Conservation (phyloP, 2,888 invertebrate species). For the Odontocerum albicorne region DNA sequence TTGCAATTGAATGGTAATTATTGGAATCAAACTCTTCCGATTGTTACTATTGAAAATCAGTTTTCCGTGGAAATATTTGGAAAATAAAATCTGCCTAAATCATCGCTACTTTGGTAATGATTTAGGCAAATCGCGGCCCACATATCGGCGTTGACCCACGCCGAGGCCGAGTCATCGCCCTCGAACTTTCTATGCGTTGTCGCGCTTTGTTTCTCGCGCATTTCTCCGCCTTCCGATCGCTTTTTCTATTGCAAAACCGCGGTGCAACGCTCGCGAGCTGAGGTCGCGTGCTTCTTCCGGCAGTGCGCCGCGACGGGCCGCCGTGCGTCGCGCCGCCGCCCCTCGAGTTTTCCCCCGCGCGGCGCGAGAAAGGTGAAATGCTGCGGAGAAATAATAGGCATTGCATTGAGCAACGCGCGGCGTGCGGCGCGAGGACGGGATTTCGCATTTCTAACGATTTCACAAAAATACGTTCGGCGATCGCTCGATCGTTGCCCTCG, state of each 20-base stretch:
- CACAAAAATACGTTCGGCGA: slow-evolving; percentile 23
- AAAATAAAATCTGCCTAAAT: too few species aligned
- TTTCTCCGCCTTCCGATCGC: background rate
- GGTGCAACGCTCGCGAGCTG: slow-evolving; percentile 40
- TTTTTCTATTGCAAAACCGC: slow-evolving; percentile 54
- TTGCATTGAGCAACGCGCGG: slow-evolving; percentile 49
- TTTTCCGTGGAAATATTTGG: too few species aligned
- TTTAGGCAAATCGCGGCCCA: too few species aligned
- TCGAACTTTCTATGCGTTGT: slow-evolving; percentile 27
- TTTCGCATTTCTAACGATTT: slow-evolving; percentile 29
- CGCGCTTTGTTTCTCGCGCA: slow-evolving; percentile 13
- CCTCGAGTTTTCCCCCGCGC: background rate
- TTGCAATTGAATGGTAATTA: too few species aligned
- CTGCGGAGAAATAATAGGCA: slow-evolving; percentile 49
- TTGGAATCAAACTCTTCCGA: too few species aligned
- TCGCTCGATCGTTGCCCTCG: slow-evolving; percentile 29
- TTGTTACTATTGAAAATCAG: too few species aligned
- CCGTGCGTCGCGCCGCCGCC: slow-evolving; percentile 4
- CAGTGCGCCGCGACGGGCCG: slow-evolving; percentile 56
- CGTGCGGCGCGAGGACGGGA: slow-evolving; percentile 41
- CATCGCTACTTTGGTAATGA: too few species aligned
- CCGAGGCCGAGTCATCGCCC: slow-evolving; percentile 34
- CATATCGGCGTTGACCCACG: background rate
- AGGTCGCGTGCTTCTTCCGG: slow-evolving; percentile 47
- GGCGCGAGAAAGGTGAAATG: slow-evolving; percentile 37